phyloP scores from a whole-genome alignment of 2,797 vertebrate species.

The Sebastes nivosus region DNA sequence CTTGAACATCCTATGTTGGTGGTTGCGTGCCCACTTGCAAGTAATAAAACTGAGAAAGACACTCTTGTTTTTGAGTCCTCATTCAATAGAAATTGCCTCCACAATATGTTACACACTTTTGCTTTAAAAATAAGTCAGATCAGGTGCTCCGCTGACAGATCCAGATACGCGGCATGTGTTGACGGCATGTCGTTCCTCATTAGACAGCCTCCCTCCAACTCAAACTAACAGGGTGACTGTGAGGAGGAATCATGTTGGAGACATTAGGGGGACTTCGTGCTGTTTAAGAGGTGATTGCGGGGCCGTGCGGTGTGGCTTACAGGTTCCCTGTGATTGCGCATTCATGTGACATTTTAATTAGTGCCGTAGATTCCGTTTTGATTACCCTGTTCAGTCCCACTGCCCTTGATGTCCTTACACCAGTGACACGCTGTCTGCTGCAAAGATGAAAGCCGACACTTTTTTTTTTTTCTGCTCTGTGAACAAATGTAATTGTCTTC shows the following conservation, averaged over 20 bases:
- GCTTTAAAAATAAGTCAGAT: neutral
- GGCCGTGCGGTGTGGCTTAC: conserved; percentile 8
- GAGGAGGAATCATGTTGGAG: conserved; percentile 28
- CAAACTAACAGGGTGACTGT: conserved; percentile 21
- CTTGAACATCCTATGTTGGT: no score
- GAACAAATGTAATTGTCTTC: conserved; percentile 78
- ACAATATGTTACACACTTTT: neutral
- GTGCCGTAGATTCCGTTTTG: conserved; percentile 68
- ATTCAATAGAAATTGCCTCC: no score
- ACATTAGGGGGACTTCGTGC: conserved; percentile 48
- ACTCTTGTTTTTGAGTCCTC: no score
- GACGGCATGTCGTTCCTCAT: conserved; percentile 34
- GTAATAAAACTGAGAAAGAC: no score
- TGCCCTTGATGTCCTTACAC: conserved; percentile 71
- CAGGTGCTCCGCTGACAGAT: neutral
- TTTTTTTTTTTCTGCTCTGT: conserved; percentile 39
- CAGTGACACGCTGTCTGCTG: conserved; percentile 70
- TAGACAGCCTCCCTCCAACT: conserved; percentile 49
- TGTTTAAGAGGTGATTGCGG: conserved; percentile 60
- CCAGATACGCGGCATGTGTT: conserved; percentile 9
- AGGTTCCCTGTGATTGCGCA: conserved; percentile 62
- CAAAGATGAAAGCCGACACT: conserved; percentile 67
- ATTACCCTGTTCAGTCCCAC: conserved; percentile 69
- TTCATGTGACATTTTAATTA: conserved; percentile 81
- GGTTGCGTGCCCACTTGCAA: no score